Conservation (phyloP, 2,113 vertebrate genomes). For the Zapus hudsonius region DNA sequence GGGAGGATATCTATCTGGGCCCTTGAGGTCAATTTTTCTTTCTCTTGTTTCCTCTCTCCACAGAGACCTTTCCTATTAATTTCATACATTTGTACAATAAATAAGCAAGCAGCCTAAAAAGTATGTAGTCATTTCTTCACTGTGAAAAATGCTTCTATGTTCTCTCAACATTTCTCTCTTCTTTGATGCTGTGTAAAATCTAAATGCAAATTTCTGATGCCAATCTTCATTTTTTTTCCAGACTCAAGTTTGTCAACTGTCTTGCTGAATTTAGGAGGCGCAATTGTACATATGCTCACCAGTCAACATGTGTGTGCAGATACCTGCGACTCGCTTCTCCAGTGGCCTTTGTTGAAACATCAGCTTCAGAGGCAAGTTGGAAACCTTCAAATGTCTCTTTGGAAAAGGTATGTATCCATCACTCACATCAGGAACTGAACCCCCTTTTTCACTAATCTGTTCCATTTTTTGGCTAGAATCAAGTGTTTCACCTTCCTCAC, state of each 20-base stretch:
- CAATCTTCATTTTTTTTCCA: constrained; percentile 35
- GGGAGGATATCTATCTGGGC: not conserved
- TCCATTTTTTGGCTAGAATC: not conserved
- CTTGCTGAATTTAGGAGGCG: not conserved
- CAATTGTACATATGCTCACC: not conserved
- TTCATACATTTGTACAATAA: constrained; percentile 22
- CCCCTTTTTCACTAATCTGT: not conserved
- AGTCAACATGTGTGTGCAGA: not conserved
- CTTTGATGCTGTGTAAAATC: constrained; percentile 1
- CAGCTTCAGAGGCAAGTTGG: not conserved
- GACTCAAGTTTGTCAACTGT: constrained; percentile 36
- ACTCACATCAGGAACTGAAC: not conserved
- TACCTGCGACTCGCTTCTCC: not conserved
- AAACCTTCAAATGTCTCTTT: not conserved
- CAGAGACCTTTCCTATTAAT: constrained; percentile 44
- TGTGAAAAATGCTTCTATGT: constrained; percentile 23
- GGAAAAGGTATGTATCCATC: not conserved
- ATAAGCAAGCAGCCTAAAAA: constrained; percentile 39
- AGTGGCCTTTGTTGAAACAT: not conserved
- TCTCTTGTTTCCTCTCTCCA: not conserved
- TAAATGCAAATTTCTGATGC: constrained; percentile 15
- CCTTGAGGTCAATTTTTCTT: not conserved
- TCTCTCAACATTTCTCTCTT: constrained; percentile 46
- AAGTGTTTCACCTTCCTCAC: not conserved
- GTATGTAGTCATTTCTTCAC: not conserved